phyloP scores from a whole-genome alignment of 2,113 vertebrate genomes.

The Dasyornis broadbenti region DNA sequence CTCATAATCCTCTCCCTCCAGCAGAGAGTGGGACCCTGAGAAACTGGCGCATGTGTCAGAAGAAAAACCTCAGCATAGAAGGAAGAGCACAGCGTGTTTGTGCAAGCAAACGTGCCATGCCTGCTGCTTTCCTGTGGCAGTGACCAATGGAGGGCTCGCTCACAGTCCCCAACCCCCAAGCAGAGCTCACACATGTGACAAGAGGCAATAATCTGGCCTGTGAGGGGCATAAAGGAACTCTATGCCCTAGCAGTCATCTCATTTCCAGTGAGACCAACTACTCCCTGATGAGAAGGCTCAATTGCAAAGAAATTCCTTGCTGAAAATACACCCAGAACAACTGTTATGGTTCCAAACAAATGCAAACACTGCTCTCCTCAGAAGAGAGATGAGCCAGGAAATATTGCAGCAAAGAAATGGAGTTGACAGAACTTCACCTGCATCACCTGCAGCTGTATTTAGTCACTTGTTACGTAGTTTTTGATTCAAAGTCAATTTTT shows the following conservation, averaged over 20 bases:
- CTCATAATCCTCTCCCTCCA: not conserved
- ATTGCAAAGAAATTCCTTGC: not conserved
- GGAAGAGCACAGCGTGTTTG: accelerated
- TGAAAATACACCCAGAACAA: not conserved
- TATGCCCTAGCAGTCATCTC: not conserved
- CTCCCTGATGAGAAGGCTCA: not conserved
- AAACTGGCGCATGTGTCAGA: accelerated
- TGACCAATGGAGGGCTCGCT: accelerated
- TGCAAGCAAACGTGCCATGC: accelerated
- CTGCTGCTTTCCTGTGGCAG: not conserved
- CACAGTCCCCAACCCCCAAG: accelerated
- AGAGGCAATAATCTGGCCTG: not conserved
- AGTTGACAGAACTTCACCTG: not conserved
- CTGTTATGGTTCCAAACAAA: not conserved
- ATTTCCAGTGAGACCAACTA: not conserved
- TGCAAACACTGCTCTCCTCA: not conserved
- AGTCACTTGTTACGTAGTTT: not conserved
- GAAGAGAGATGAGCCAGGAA: not conserved
- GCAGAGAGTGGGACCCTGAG: not conserved
- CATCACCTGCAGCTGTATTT: not conserved
- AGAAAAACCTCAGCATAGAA: not conserved
- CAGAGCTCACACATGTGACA: accelerated
- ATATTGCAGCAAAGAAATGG: not conserved
- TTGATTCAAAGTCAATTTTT: not conserved
- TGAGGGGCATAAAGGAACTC: not conserved